phyloP scores from a whole-genome alignment of 2,888 invertebrate species.

The Laothoe populi region DNA sequence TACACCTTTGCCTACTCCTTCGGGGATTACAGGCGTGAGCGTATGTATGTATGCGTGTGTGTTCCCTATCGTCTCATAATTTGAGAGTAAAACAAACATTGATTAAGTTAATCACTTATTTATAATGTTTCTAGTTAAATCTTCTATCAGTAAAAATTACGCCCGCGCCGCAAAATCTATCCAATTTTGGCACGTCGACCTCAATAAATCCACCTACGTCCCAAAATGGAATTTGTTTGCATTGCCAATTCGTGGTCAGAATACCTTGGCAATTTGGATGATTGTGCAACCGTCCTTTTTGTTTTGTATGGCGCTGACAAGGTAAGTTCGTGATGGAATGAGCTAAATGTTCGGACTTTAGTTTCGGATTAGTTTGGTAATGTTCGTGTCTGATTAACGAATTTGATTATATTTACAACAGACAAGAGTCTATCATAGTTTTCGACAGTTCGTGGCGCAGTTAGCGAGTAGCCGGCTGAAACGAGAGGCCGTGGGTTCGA shows the following conservation, averaged over 20 bases:
- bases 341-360: neutral
- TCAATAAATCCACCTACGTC: slow-evolving; percentile 46
- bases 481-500: too few species aligned
- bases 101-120: neutral
- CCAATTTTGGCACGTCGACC: slow-evolving; percentile 30
- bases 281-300: slow-evolving; percentile 25
- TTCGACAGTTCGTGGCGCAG: neutral
- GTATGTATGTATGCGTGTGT: too few species aligned
- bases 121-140: neutral
- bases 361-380: neutral
- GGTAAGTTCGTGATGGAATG: neutral
- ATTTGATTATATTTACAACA: neutral
- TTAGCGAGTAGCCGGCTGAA: neutral
- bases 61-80: too few species aligned
- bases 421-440: too few species aligned
- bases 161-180: neutral
- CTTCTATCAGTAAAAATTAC: neutral
- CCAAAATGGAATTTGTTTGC: slow-evolving; percentile 39
- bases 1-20: too few species aligned
- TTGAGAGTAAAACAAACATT: too few species aligned
- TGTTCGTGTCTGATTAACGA: neutral
- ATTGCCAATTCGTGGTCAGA: slow-evolving; percentile 38
- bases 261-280: slow-evolving; percentile 32
- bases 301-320: slow-evolving; percentile 12
- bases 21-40: too few species aligned